Conservation (phyloP, 1,140 invertebrate genomes). For the Drosophila aff. region DNA sequence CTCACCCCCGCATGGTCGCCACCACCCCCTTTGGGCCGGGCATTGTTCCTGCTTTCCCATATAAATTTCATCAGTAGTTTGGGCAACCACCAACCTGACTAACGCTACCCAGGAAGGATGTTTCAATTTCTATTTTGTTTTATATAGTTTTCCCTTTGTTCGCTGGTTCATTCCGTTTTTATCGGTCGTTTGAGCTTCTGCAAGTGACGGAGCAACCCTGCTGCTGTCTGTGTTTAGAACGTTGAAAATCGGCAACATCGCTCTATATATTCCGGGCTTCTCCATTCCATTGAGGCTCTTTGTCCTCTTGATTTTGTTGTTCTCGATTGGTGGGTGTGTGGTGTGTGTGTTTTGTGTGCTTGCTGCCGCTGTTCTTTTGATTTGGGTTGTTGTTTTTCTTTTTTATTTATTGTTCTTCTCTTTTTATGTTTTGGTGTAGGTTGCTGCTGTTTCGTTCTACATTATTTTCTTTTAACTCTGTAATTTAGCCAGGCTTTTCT, state of each 20-base stretch:
- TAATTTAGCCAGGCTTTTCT: slow-evolving; percentile 56
- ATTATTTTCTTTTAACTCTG: slow-evolving; percentile 56
- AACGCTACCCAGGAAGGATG: slow-evolving; percentile 68
- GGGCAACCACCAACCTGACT: slow-evolving; percentile 41
- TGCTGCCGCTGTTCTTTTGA: slow-evolving; percentile 32
- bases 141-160: slow-evolving; percentile 58
- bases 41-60: slow-evolving; percentile 47
- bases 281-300: slow-evolving; percentile 26
- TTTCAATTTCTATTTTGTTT: slow-evolving; percentile 83
- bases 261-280: slow-evolving; percentile 20
- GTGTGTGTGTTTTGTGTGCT: slow-evolving; percentile 12
- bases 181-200: slow-evolving; percentile 66
- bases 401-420: slow-evolving; percentile 26
- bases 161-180: slow-evolving; percentile 58
- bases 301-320: slow-evolving; percentile 53
- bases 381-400: slow-evolving; percentile 37
- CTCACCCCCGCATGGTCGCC: slow-evolving; percentile 34
- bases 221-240: slow-evolving; percentile 33
- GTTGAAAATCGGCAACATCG: slow-evolving; percentile 72
- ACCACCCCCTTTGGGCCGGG: slow-evolving; percentile 2
- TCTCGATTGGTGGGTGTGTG: slow-evolving; percentile 20
- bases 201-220: slow-evolving; percentile 61
- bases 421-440: slow-evolving; percentile 27
- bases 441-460: slow-evolving; percentile 30
- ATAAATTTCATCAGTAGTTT: slow-evolving; percentile 66